A percentile compares a stretch with the other conserved stretches of the same genome.
Evolutionary conservation across 1,140 invertebrate genomes (phyloP).

Genomic region (Condylostylus longicornis): DNA sequence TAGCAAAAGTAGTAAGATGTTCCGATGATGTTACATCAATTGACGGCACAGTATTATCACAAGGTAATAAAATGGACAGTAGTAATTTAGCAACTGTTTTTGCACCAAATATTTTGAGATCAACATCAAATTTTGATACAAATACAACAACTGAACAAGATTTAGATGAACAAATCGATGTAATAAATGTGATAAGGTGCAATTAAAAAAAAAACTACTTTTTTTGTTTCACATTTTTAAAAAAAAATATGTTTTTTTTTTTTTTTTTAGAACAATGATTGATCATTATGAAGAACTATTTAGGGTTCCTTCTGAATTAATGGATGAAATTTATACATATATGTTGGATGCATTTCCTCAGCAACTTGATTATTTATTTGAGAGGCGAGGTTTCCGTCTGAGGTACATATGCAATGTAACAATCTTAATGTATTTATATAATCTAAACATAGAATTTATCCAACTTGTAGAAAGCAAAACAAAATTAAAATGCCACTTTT

Average conservation of each 20-base stretch:
- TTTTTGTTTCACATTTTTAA: background rate
- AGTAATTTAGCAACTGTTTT: slow-evolving; percentile 83
- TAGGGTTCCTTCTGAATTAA: slow-evolving; percentile 56
- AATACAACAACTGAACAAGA: slow-evolving; percentile 1
- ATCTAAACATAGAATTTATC: no score
- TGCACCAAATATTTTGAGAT: slow-evolving; percentile 83
- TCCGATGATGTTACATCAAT: slow-evolving; percentile 22
- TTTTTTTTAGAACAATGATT: slow-evolving; percentile 45
- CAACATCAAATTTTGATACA: slow-evolving; percentile 39
- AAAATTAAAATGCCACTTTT: no score
- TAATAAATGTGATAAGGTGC: slow-evolving; percentile 65
- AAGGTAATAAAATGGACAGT: slow-evolving; percentile 86
- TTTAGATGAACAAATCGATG: slow-evolving; percentile 37
- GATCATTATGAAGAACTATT: slow-evolving; percentile 64
- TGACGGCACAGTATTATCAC: slow-evolving; percentile 13
- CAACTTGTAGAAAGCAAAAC: background rate
- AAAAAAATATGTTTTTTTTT: slow-evolving; percentile 1
- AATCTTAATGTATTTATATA: no score
- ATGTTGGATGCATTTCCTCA: slow-evolving; percentile 71
- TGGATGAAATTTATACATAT: slow-evolving; percentile 72
- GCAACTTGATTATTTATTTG: slow-evolving; percentile 51
- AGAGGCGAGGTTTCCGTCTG: slow-evolving; percentile 21
- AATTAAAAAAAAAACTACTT: background rate
- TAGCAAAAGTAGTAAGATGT: slow-evolving; percentile 54
- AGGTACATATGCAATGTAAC: background rate